A percentile compares a stretch with the other conserved stretches of the same genome.
These are phyloP conservation scores for Alosa alosa DNA, from an alignment of 2,113 vertebrate genomes.

Conservation along the genomic window DNA sequence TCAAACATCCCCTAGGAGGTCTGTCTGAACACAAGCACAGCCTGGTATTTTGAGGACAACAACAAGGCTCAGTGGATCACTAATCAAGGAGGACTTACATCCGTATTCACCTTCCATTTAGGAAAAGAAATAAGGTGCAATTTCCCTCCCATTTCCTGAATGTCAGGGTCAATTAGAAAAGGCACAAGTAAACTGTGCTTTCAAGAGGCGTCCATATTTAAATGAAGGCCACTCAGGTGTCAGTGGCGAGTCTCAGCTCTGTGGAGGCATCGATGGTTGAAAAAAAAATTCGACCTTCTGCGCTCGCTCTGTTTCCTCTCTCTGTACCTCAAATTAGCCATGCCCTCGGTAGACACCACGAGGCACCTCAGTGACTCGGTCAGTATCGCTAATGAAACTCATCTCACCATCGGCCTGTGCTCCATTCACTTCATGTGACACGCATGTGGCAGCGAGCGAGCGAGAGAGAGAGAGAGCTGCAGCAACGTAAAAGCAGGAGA, in stretches of 20 bases:
- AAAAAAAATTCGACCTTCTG: neutral
- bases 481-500: neutral
- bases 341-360: neutral
- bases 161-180: neutral
- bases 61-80: neutral
- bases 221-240: neutral
- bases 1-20: neutral
- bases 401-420: neutral
- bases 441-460: neutral
- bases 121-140: neutral
- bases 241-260: neutral
- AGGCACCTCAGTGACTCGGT: no score
- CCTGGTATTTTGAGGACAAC: neutral
- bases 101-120: neutral
- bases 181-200: neutral
- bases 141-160: slow-evolving; percentile 10
- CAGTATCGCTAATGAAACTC: neutral
- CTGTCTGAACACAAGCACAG: neutral
- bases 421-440: neutral
- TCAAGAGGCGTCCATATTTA: neutral
- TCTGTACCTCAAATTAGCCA: neutral
- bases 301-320: neutral
- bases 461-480: no score
- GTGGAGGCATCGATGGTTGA: neutral
- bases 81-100: neutral